phyloP scores from a whole-genome alignment of 1,140 invertebrate species.

The Phthorimaea operculella region DNA sequence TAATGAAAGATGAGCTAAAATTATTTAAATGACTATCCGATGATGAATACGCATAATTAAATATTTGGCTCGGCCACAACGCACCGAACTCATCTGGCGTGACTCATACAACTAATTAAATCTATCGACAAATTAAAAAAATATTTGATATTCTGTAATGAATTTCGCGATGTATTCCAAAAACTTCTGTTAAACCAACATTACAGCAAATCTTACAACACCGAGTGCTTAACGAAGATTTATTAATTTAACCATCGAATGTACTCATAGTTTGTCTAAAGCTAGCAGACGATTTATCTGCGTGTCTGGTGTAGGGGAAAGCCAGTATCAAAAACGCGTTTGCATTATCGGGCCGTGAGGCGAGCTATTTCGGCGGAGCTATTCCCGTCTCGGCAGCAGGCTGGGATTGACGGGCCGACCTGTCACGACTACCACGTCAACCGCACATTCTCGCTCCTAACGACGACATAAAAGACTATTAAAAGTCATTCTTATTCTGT shows the following conservation, averaged over 20 bases:
- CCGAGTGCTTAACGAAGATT: too few species aligned
- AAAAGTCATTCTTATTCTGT: conserved; percentile 14
- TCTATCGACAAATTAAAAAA: conserved; percentile 10
- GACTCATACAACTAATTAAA: conserved; percentile 29
- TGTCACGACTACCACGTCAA: conserved; percentile 54
- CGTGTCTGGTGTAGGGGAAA: conserved; percentile 42
- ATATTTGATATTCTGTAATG: too few species aligned
- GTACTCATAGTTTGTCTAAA: not conserved
- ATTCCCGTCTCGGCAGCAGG: conserved; percentile 59
- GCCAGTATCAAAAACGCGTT: conserved; percentile 61
- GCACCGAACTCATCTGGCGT: conserved; percentile 27
- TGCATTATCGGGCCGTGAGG: conserved; percentile 60
- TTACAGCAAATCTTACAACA: too few species aligned
- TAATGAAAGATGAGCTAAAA: conserved; percentile 1
- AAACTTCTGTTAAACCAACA: too few species aligned
- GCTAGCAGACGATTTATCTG: not conserved
- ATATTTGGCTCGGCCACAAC: conserved; percentile 39
- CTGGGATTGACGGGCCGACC: conserved; percentile 62
- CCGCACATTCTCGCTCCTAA: conserved; percentile 36
- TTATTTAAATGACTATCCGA: conserved; percentile 22
- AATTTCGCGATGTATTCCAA: too few species aligned
- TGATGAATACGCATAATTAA: conserved; percentile 40
- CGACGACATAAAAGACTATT: conserved; percentile 26
- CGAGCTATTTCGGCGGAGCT: conserved; percentile 60
- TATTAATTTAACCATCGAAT: too few species aligned